Evolutionary conservation across 2,113 vertebrate species (phyloP).

Genomic region (Calypte anna): DNA sequence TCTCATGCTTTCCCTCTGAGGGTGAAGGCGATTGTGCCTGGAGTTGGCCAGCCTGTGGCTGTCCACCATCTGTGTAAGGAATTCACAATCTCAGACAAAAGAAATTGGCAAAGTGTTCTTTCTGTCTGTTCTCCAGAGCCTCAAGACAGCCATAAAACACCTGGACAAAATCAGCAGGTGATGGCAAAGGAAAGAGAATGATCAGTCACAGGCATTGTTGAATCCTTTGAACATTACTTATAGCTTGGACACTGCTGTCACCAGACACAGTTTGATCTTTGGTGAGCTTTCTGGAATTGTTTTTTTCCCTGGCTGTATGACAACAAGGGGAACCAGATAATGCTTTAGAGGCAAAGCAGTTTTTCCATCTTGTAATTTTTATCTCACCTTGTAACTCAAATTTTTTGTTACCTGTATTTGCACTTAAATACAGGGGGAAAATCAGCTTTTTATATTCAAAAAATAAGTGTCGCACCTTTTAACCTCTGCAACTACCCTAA

Average conservation of each 20-base stretch:
- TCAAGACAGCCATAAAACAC: slow-evolving; percentile 89
- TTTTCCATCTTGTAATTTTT: slow-evolving; percentile 49
- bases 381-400: slow-evolving; percentile 41
- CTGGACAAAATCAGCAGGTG: slow-evolving; percentile 92
- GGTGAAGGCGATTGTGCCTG: slow-evolving; percentile 72
- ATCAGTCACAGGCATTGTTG: slow-evolving; percentile 85
- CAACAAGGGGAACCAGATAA: slow-evolving; percentile 76
- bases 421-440: neutral
- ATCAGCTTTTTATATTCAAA: neutral
- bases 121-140: slow-evolving; percentile 85
- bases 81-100: slow-evolving; percentile 87
- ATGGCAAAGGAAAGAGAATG: slow-evolving; percentile 82
- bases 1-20: slow-evolving; percentile 51
- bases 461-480: neutral
- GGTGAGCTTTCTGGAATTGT: slow-evolving; percentile 85
- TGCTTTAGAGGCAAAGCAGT: slow-evolving; percentile 22
- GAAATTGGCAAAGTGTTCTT: slow-evolving; percentile 84
- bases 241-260: slow-evolving; percentile 89
- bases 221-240: slow-evolving; percentile 91
- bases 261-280: slow-evolving; percentile 91
- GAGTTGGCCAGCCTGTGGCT: slow-evolving; percentile 77
- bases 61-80: slow-evolving; percentile 89
- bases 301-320: slow-evolving; percentile 81
- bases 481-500: neutral
- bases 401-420: slow-evolving; percentile 29